Base-by-base conservation (phyloP, 1,140 invertebrate genomes). In the Hesperophylax magnus region DNA sequence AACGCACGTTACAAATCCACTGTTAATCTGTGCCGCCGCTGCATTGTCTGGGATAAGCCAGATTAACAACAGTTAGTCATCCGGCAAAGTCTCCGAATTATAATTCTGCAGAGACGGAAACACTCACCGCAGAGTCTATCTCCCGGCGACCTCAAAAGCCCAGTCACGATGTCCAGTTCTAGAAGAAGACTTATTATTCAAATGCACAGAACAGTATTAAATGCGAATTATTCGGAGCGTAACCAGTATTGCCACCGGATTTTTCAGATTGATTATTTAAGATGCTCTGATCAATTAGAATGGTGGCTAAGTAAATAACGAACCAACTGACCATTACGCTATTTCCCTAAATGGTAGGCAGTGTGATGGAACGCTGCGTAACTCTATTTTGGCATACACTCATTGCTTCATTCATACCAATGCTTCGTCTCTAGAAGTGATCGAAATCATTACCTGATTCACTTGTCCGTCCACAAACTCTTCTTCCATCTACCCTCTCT, bases 91-190 rank as follows among this genome's bases (percentile, higher is more conserved):
- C 69, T 22, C 69, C 69, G 11, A 54, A 72, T 72, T 72, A 56
- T 20, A 24, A 54, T 56, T 54, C 53, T 72, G 47, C 14, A 0
- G 27, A 72, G 54, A 72, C 39, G 39, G 67, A 71, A 71, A 71
- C 52, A 17, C 18, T 72, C 20, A 27, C 24, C 65, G 17, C 34
- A 69, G 39, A 18, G 54, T 72, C 69, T 53, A 56, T 72, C 69
- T 53, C 69, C 69, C 69, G 56, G 18, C 47, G 52, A 72, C 69
- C 69, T 72, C 69, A 14, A 72, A 69, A 72, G 3, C 47, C 8
- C 8, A 53, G 69, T 72, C 69, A 72, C 69, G 52, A 72, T 47
- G 31, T 18, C 24, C 65, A 34, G 31, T 18, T 39, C 27, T 69
- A 20, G 65, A 69, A 15, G 65, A 39, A 69, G 27, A 69, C 2